Conservation (phyloP, 2,113 vertebrate genomes). For the Cinclus cinclus region DNA sequence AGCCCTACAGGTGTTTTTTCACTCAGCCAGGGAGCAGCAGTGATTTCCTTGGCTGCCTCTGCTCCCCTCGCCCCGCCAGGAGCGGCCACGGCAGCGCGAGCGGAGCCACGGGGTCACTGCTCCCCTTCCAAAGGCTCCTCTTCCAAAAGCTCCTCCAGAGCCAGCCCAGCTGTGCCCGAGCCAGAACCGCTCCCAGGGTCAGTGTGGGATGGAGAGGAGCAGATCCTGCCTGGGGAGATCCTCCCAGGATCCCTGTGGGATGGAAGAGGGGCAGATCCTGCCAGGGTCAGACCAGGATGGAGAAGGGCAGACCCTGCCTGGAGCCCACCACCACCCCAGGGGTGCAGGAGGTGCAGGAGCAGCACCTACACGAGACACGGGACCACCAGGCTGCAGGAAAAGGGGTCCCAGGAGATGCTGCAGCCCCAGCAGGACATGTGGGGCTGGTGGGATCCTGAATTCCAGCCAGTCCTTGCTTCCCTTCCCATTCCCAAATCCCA, state of each 20-base stretch:
- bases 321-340: rapidly evolving
- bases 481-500: neutral
- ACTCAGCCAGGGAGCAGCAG: neutral
- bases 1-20: constrained; percentile 51
- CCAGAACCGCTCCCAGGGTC: neutral
- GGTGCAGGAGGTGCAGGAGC: neutral
- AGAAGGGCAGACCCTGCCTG: neutral
- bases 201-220: neutral
- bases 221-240: neutral
- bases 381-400: rapidly evolving
- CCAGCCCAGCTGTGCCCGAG: neutral
- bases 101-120: neutral
- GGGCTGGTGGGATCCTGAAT: neutral
- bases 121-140: neutral
- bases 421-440: neutral
- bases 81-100: neutral
- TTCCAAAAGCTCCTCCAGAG: neutral
- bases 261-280: neutral
- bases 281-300: neutral
- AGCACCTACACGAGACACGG: neutral
- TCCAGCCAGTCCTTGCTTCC: rapidly evolving
- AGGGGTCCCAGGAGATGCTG: neutral
- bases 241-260: neutral
- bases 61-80: neutral
- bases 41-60: neutral